Percentiles rank a stretch among this genome's conserved stretches.
These are phyloP conservation scores for Siderastrea radians DNA, from an alignment of 92 coral and sea anemone species.

Conservation along the genomic window DNA sequence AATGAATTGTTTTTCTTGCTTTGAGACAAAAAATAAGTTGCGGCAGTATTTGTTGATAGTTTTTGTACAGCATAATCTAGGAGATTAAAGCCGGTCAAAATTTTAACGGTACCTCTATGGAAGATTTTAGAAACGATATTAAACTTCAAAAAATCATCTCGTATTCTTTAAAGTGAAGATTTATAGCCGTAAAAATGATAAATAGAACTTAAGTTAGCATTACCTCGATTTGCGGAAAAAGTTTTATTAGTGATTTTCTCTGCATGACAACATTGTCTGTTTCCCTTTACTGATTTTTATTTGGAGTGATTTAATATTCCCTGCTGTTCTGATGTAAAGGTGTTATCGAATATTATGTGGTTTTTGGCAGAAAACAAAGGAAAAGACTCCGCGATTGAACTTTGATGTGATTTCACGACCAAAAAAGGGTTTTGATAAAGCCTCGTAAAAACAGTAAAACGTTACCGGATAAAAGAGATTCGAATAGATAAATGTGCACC, in stretches of 20 bases:
- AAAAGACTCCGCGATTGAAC: neutral
- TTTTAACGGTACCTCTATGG: neutral
- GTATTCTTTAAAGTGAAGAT: neutral
- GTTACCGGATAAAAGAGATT: neutral
- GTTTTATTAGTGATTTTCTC: neutral
- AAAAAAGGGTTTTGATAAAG: neutral
- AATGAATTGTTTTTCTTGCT: constrained; percentile 12
- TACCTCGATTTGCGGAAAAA: neutral
- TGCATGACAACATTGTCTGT: neutral
- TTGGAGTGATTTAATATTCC: constrained; percentile 10
- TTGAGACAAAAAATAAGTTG: constrained; percentile 4
- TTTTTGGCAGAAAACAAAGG: neutral
- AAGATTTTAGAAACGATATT: neutral
- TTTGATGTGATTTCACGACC: constrained; percentile 21
- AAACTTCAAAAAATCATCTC: neutral
- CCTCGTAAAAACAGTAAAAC: neutral
- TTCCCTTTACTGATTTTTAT: neutral
- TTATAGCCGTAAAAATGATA: neutral
- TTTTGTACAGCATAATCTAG: neutral
- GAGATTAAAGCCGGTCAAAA: constrained; percentile 36
- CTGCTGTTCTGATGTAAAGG: constrained; percentile 19
- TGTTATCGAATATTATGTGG: constrained; percentile 2
- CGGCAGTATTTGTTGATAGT: neutral
- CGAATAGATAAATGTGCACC: neutral
- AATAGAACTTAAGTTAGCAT: neutral